Evolutionary conservation across 1,140 invertebrate species (phyloP).

Genomic region (Caerostris extrusa): DNA sequence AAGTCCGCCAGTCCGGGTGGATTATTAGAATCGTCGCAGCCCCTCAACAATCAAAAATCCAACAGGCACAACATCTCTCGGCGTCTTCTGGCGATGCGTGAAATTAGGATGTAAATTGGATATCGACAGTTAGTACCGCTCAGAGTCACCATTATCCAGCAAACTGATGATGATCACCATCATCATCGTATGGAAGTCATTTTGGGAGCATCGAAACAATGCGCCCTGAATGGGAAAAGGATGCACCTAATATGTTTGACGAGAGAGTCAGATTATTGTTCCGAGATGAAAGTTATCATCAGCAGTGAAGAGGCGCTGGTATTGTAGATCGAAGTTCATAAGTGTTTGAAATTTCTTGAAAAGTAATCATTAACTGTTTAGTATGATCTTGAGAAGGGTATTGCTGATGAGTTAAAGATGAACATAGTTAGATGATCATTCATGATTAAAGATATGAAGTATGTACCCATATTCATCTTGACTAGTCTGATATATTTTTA

Average conservation of each 20-base stretch:
- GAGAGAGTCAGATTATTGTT: too few relatives aligned
- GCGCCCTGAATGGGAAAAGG: neutral
- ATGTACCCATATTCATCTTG: too few relatives aligned
- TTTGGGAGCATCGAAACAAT: neutral
- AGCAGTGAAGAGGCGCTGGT: too few relatives aligned
- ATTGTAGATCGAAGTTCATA: too few relatives aligned
- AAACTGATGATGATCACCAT: neutral
- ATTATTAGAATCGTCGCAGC: neutral
- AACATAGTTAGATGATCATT: too few relatives aligned
- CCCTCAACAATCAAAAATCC: neutral
- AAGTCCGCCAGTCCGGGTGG: neutral
- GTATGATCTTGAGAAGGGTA: too few relatives aligned
- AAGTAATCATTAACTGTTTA: neutral
- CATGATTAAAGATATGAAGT: too few relatives aligned
- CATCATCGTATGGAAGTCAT: neutral
- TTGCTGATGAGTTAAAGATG: too few relatives aligned
- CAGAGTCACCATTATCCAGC: neutral
- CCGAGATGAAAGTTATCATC: too few relatives aligned
- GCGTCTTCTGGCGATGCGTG: neutral
- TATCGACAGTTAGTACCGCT: neutral
- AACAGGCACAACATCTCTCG: neutral
- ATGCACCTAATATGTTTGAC: neutral
- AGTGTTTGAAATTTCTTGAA: neutral
- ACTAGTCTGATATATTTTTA: too few relatives aligned
- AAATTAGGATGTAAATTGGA: neutral